A percentile compares a stretch with the other conserved stretches of the same genome.
Evolutionary conservation across 2,888 invertebrate species (phyloP).

Genomic region (Zeuzera pyrina): DNA sequence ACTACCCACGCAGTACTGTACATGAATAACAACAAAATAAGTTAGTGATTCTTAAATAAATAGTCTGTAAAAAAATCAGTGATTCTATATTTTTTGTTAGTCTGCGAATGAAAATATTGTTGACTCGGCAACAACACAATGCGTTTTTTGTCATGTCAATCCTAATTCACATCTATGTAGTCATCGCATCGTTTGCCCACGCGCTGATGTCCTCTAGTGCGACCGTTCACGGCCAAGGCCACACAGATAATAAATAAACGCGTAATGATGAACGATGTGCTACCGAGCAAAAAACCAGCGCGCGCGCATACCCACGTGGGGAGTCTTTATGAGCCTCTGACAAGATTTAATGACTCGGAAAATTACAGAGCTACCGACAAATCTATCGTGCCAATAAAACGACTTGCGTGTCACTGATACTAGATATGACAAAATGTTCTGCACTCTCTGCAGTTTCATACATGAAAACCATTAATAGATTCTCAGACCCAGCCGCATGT

Average conservation of each 20-base stretch:
- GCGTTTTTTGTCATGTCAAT: constrained; percentile 29
- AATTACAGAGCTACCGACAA: constrained; percentile 44
- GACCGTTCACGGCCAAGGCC: constrained; percentile 71
- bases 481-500: constrained; percentile 12
- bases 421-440: constrained; percentile 8
- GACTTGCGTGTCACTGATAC: constrained; percentile 24
- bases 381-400: constrained; percentile 31
- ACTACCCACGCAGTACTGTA: background rate
- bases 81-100: constrained; percentile 20
- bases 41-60: too few relatives aligned
- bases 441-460: constrained; percentile 6
- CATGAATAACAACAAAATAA: background rate
- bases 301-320: constrained; percentile 53
- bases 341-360: constrained; percentile 59
- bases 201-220: constrained; percentile 34
- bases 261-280: constrained; percentile 61
- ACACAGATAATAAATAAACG: constrained; percentile 54
- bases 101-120: constrained; percentile 20
- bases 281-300: constrained; percentile 42
- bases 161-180: constrained; percentile 32
- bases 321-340: constrained; percentile 49
- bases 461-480: constrained; percentile 11
- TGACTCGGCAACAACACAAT: constrained; percentile 23
- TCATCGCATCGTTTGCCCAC: constrained; percentile 35
- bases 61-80: too few relatives aligned